Evolutionary conservation across 1,140 invertebrate genomes (phyloP), one percentile per base, ranked within the genome.

Genomic region (Drosophila virilis): DNA sequence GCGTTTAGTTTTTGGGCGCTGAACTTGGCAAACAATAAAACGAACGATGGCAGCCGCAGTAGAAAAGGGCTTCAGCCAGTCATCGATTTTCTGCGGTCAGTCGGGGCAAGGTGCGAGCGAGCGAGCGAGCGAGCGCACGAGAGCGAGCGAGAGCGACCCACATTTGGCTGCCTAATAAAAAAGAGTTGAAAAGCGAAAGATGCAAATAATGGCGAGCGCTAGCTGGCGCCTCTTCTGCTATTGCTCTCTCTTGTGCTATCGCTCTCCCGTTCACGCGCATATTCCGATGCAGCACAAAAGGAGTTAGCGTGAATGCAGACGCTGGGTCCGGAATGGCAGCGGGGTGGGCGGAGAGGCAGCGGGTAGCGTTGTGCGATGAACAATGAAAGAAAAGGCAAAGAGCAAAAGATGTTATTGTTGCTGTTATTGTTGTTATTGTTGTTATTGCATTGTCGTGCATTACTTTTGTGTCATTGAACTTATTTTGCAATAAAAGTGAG

Each of bases 391-490:
- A 64, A 76, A 65, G 67, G 58, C 48, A 74, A 74, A 62, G 70
- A 74, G 84, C 84, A 74, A 78, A 83, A 88, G 84, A 89, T 80
- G 72, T 80, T 77, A 89, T 75, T 89, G 74, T 66, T 66, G n/a
- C 22, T 43, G 37, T 59, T 65, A 7, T 38, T 42, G 22, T 48
- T 59, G 42, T 57, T 65, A 17, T 54, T 46, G 45, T 55, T 68
- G 60, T 54, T 45, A 60, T 66, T 74, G 68, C 55, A 78, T 71
- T 75, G 73, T 82, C 78, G 62, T 86, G 81, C 76, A 89, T 83
- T 88, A 83, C 88, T 89, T 88, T 74, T 88, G 84, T 88, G 84
- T 88, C 84, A 88, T 84, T 88, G 84, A 88, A 88, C 84, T 88
- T 89, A 83, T 84, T 88, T 61, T 54, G 82, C 77, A 83, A 69